Base-by-base conservation (phyloP, 2,113 vertebrate species). In the Progne subis region DNA sequence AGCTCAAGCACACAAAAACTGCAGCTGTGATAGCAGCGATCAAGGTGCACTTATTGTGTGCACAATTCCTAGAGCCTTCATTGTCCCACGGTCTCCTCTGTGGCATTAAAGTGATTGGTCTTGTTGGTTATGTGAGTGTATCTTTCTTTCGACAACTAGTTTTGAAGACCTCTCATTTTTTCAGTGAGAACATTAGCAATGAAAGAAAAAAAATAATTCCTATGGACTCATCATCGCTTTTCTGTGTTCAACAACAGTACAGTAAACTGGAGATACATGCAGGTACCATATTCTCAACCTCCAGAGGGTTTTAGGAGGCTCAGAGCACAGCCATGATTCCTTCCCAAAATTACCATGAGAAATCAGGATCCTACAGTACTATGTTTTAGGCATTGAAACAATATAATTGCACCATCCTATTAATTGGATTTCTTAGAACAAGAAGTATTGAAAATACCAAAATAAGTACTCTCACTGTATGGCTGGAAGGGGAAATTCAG, bases 41-140 rank as follows among this genome's bases (percentile, higher is more conserved):
- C 19, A 28, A 41, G n/a, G 28, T 18, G 26, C 32, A 24, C 18
- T 31, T 18, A 4, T 0, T 5, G 5, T 0, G 0, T 26, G 46
- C 44, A 13, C n/a, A 19, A 2, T 18, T 67, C 49, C 29, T 55
- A 32, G 41, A 12, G 61, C 25, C 41, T 78, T 44, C 56, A 13
- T 6, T 5, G 46, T 8, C 26, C 41, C 46, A 11, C 3, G 1
- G 11, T 20, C 74, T 78, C 41, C n/a, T 14, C 50, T 69, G 41
- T 18, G 18, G 28, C 32, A 29, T 47, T 63, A 18, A 55, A 79
- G 46, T 3, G 1, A 4, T 28, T 32, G 9, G n/a, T 34, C 39
- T 34, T 28, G 18, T 16, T 75, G 53, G 9, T 15, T 55, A 14
- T 24, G 39, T 24, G 39, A 53, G 37, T n/a, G 6, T 21, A n/a